Evolutionary conservation across 1,140 invertebrate species (phyloP).

Genomic region (Mamestra configurata): DNA sequence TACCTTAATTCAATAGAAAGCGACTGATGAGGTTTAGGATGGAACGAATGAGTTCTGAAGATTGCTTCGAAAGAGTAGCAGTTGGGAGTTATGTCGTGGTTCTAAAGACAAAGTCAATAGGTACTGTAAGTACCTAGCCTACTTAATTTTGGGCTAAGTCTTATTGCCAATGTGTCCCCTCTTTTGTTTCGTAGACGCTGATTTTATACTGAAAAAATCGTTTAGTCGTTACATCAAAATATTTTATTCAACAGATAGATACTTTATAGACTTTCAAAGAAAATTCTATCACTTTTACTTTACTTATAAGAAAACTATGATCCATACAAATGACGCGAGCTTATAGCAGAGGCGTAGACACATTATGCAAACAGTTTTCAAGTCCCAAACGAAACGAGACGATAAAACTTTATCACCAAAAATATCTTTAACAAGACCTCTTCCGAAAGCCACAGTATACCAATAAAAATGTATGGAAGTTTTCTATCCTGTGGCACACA

Average conservation of each 20-base stretch:
- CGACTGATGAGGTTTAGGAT: too few relatives aligned
- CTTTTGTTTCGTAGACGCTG: too few relatives aligned
- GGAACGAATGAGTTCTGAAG: too few relatives aligned
- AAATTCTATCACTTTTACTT: constrained; percentile 23
- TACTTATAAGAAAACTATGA: constrained; percentile 35
- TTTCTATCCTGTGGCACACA: constrained; percentile 8
- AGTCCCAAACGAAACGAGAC: background rate
- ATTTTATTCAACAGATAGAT: background rate
- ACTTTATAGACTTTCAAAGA: constrained; percentile 2
- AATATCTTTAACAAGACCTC: background rate
- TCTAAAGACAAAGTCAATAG: too few relatives aligned
- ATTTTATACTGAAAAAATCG: too few relatives aligned
- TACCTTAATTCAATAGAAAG: too few relatives aligned
- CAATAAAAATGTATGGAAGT: constrained; percentile 1
- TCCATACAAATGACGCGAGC: constrained; percentile 19
- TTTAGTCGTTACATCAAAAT: too few relatives aligned
- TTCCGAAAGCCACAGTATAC: background rate
- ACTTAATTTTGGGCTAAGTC: too few relatives aligned
- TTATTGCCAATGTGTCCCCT: too few relatives aligned
- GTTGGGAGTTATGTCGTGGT: too few relatives aligned
- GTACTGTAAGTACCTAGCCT: too few relatives aligned
- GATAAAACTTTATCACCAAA: constrained; percentile 24
- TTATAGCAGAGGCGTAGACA: constrained; percentile 23
- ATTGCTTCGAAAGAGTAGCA: too few relatives aligned
- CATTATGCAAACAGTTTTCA: constrained; percentile 40